phyloP scores from a whole-genome alignment of 2,888 invertebrate species.

The Leptinotarsa peninsularis region DNA sequence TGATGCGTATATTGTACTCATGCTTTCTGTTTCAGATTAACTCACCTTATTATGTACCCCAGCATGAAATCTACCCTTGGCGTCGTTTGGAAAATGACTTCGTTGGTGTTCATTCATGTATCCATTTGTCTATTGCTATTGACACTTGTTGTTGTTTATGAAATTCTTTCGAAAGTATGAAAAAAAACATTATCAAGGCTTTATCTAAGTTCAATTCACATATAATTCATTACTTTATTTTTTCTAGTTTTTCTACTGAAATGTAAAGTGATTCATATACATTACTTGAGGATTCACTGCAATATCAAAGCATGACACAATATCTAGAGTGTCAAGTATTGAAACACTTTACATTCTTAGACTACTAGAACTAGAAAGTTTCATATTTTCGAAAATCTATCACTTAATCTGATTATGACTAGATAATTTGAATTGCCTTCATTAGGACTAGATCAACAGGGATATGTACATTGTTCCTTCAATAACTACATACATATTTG shows the following conservation, averaged over 20 bases:
- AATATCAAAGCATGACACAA: too few species aligned
- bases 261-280: too few species aligned
- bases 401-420: background rate
- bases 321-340: too few species aligned
- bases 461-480: background rate
- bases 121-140: conserved; percentile 18
- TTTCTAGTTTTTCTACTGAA: too few species aligned
- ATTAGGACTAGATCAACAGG: background rate
- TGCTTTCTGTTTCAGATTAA: conserved; percentile 45
- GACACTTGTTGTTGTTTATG: conserved; percentile 30
- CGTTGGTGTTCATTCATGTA: conserved; percentile 35
- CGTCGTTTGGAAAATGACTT: conserved; percentile 25
- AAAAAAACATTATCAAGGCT: too few species aligned
- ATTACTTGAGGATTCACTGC: too few species aligned
- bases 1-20: background rate
- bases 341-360: too few species aligned
- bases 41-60: conserved; percentile 44
- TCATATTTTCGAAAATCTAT: background rate
- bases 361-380: background rate
- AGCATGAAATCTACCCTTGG: conserved; percentile 39
- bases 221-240: too few species aligned
- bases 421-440: background rate
- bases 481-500: background rate
- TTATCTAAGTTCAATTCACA: too few species aligned
- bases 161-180: conserved; percentile 16